Base-by-base conservation (phyloP, 2,888 invertebrate genomes). In the Thereva nobilitata region DNA sequence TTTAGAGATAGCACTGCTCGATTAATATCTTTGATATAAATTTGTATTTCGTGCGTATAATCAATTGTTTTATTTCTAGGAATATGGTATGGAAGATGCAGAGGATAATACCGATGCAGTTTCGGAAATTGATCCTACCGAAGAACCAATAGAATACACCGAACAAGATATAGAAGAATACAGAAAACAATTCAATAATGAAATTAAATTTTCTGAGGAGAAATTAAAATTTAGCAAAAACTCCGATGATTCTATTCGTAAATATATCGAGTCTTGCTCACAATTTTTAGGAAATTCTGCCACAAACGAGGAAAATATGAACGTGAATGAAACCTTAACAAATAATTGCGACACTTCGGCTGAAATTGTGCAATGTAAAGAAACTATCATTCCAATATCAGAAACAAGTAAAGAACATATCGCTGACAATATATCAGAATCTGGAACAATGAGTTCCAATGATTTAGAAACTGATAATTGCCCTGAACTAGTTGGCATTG, bases 71-170 rank as follows among this genome's bases (percentile, higher is more conserved):
- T 53, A 52, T 12, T 70, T 72, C 56, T 52, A 72, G 73, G 86
- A 86, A 75, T 83, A 86, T 72, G 87, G 86, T 41, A 81, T 85
- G 74, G 81, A 84, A 66, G 77, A 76, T 45, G 75, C 74, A 6
- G 75, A 73, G 4, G 72, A 74, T 37, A 75, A 74, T 53, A 75
- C 77, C 42, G 76, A 76, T 40, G 76, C 76, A 45, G 73, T 72
- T 4, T 75, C 75, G 1, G 74, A 74, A 49, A 75, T 76, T 8
- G 72, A 74, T 1, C 61, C 66, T 1, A 41, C 57, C 3, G 76
- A 82, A 49, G 76, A 75, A 64, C 73, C 74, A 23, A 74, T 75
- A 35, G 44, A 72, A 73, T 37, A 73, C 74, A 4, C 73, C 35
- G 71, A 80, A 4, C 73, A 76, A 4, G 79, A 81, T 37, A 72